Conservation (phyloP, 1,140 invertebrate species). For the Trichonephila clavata region DNA sequence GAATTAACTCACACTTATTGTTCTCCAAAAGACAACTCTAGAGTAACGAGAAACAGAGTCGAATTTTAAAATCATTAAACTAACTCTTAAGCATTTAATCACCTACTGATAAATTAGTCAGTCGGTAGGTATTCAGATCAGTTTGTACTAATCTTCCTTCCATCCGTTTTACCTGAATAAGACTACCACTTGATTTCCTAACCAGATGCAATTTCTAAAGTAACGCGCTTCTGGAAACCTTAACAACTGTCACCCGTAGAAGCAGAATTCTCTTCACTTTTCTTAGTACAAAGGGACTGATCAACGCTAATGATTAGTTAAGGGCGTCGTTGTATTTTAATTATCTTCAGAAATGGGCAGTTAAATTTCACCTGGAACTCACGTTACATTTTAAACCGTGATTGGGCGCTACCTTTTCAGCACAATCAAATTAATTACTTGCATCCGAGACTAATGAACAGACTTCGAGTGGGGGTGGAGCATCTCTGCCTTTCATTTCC, state of each 20-base stretch:
- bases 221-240: slow-evolving; percentile 30
- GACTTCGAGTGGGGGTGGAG: not conserved
- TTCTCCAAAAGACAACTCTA: not conserved
- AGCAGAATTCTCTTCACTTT: slow-evolving; percentile 26
- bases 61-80: slow-evolving; percentile 52
- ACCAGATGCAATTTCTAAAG: slow-evolving; percentile 43
- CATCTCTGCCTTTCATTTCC: not conserved
- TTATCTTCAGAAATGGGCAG: slow-evolving; percentile 47
- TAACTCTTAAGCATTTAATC: slow-evolving; percentile 14
- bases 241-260: not conserved
- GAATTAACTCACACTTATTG: not conserved
- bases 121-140: slow-evolving; percentile 7
- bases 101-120: slow-evolving; percentile 44
- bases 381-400: slow-evolving; percentile 13
- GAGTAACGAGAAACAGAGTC: not conserved
- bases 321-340: slow-evolving; percentile 44
- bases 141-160: slow-evolving; percentile 4
- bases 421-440: slow-evolving; percentile 41
- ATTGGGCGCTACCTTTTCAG: not conserved
- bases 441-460: slow-evolving; percentile 24
- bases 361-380: slow-evolving; percentile 44
- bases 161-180: slow-evolving; percentile 29
- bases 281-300: slow-evolving; percentile 13
- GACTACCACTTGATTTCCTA: slow-evolving; percentile 8
- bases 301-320: slow-evolving; percentile 36